These are phyloP conservation scores for Acrossocheilus wenchowensis DNA, from an alignment of 2,797 vertebrate species.

Conservation along the genomic window DNA sequence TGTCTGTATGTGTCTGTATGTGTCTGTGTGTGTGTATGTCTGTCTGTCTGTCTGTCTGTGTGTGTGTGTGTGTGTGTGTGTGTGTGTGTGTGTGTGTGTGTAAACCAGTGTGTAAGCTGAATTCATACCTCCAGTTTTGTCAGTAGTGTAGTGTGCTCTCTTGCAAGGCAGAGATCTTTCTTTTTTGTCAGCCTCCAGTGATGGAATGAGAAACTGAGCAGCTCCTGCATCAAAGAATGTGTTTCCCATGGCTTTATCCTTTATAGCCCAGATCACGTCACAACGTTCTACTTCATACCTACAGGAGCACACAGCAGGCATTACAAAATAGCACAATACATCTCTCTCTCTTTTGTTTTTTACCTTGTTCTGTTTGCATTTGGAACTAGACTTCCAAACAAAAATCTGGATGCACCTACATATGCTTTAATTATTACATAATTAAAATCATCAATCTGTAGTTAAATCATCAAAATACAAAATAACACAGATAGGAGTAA, in stretches of 20 bases:
- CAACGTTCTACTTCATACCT: constrained; percentile 93
- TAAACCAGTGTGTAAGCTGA: not conserved
- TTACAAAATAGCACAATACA: not conserved
- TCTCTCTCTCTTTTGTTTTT: not conserved
- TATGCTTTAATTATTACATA: not conserved
- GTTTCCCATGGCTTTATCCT: constrained; percentile 95
- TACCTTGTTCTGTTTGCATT: not conserved
- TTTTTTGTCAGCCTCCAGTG: constrained; percentile 78
- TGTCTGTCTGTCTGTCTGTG: not conserved
- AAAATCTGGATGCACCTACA: not conserved
- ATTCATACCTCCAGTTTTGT: constrained; percentile 49
- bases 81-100: not conserved
- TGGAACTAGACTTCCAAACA: not conserved
- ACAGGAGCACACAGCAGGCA: not conserved
- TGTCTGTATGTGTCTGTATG: not conserved
- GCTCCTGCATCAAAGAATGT: constrained; percentile 96
- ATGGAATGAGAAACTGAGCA: constrained; percentile 91
- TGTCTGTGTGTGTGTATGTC: not conserved
- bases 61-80: not conserved
- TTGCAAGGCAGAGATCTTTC: constrained; percentile 78
- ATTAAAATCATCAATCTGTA: not conserved
- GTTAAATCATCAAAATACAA: not conserved
- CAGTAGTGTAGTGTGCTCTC: constrained; percentile 86
- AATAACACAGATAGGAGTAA: not conserved
- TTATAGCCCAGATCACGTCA: constrained; percentile 95